Evolutionary conservation across 2,888 invertebrate genomes (phyloP), one percentile per base, ranked within the genome.

Genomic region (Melieria picta): DNA sequence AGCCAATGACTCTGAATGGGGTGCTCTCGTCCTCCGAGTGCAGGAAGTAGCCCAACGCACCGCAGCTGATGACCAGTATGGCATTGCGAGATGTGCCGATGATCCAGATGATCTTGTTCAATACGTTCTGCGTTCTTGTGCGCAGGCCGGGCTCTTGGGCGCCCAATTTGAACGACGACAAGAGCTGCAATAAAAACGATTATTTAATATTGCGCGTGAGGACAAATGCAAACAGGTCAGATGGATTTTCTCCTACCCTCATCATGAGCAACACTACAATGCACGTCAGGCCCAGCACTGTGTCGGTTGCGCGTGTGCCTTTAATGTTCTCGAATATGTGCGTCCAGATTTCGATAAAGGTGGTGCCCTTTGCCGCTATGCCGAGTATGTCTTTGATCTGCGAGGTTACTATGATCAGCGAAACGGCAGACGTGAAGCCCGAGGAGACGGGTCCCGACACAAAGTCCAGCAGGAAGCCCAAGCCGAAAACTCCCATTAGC

Each of bases 361-460:
- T 95, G 52, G 90, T 89, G 30, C 94, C 94, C 55, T 88, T 89
- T 11, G 92, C 93, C 16, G 87, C 79, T 78, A 95, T 92, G 3
- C 94, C 94, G 66, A 95, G 89, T 65, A 95, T 88, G 82, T 94
- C 93, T 87, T 95, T 95, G 42, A 95, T 89, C 87, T 96, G 96
- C n/a, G 95, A 95, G 0, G 94, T 93, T 56, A 95, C 91, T 79
- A 96, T 96, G 81, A 96, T 94, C 65, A 96, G 89, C 47, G 96
- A 95, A 10, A 95, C 96, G 3, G 96, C 96, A 0, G 95, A 95
- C 3, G 96, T 96, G 86, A 96, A 96, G 11, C 95, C 95, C 0
- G 94, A 94, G 3, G 94, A 93, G 0, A 96, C 96, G 0, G 96
- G 95, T 0, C 94, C 94, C 3, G 95, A 95, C 48, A 96, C 94